Conservation (phyloP, 2,797 vertebrate genomes). For the Sebastes oblongus region DNA sequence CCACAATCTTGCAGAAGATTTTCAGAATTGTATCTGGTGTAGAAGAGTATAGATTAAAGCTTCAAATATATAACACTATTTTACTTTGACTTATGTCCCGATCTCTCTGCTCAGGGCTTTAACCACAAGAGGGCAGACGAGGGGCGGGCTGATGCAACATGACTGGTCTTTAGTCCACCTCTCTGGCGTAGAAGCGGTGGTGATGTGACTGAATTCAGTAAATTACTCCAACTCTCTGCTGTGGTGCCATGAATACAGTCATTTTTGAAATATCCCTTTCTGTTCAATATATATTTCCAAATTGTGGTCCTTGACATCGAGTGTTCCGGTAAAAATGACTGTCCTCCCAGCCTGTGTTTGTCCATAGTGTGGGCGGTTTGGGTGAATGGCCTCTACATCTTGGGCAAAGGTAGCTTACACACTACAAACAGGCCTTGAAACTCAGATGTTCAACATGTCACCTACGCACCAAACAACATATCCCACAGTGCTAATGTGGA, state of each 20-base stretch:
- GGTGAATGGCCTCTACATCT: constrained; percentile 68
- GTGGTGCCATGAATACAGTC: neutral
- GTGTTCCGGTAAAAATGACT: neutral
- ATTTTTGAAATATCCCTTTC: neutral
- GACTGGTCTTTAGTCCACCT: neutral
- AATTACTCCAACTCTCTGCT: neutral
- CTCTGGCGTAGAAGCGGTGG: neutral
- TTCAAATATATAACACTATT: neutral
- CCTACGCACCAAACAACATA: constrained; percentile 36
- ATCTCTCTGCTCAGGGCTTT: neutral
- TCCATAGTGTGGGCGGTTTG: constrained; percentile 59
- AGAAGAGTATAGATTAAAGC: too few species aligned
- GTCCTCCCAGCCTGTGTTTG: constrained; percentile 29
- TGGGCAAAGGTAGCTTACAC: constrained; percentile 63
- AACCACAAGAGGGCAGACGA: constrained; percentile 55
- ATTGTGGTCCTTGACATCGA: neutral
- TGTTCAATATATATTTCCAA: neutral
- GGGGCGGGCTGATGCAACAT: neutral
- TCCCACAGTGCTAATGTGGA: neutral
- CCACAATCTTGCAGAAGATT: neutral
- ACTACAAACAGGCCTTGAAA: constrained; percentile 74
- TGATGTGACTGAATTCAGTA: neutral
- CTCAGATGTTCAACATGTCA: constrained; percentile 45
- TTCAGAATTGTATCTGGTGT: neutral
- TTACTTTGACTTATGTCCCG: neutral